phyloP scores from a whole-genome alignment of 2,113 vertebrate species.

The Embiotoca jacksoni region DNA sequence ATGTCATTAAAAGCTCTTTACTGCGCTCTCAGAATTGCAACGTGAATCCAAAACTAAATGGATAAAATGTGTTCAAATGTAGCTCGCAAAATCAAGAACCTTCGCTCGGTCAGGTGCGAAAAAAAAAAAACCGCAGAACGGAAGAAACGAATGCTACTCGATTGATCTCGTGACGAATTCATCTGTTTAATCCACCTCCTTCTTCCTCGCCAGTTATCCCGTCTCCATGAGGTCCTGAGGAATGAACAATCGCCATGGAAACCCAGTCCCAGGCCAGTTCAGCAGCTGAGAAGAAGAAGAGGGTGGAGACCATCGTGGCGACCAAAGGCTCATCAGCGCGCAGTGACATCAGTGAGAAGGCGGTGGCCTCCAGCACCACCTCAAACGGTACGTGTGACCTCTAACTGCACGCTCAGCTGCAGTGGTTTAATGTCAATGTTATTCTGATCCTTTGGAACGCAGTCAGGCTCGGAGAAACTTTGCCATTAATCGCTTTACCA shows the following conservation, averaged over 20 bases:
- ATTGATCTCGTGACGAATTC: not conserved
- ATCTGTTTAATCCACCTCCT: not conserved
- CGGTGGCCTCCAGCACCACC: slow-evolving; percentile 98
- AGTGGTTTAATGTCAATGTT: slow-evolving; percentile 25
- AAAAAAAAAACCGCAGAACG: too few relatives aligned
- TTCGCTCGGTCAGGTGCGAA: too few relatives aligned
- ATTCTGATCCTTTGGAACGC: not conserved
- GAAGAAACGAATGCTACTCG: not conserved
- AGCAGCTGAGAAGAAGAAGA: slow-evolving; percentile 96
- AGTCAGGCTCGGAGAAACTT: not conserved
- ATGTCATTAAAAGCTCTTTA: too few relatives aligned
- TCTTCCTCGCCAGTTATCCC: slow-evolving; percentile 79
- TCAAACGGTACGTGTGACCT: slow-evolving; percentile 90
- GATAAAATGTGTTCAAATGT: too few relatives aligned
- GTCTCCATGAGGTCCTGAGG: slow-evolving; percentile 90
- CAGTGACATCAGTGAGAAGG: slow-evolving; percentile 98
- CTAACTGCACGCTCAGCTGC: slow-evolving; percentile 5
- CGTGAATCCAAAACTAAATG: too few relatives aligned
- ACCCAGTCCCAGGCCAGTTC: slow-evolving; percentile 95
- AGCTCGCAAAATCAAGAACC: too few relatives aligned
- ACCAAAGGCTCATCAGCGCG: slow-evolving; percentile 90
- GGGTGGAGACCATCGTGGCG: slow-evolving; percentile 95
- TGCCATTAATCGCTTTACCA: not conserved
- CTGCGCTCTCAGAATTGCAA: too few relatives aligned
- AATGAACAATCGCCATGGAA: slow-evolving; percentile 97